Conservation (phyloP, 2,888 invertebrate genomes). For the Reticulitermes lucifugus region DNA sequence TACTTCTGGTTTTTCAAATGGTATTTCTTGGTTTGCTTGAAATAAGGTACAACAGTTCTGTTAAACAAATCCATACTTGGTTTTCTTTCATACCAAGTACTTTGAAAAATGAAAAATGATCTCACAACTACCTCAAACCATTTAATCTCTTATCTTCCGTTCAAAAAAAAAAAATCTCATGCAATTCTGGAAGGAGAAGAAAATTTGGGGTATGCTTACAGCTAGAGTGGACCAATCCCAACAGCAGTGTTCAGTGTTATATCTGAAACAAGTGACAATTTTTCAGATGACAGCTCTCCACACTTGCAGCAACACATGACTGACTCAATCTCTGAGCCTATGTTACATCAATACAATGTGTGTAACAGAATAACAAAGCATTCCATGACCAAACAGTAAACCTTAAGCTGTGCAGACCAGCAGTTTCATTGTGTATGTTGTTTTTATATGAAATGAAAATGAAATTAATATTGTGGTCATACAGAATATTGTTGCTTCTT, state of each 20-base stretch:
- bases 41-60: background rate
- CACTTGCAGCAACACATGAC: background rate
- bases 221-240: slow-evolving; percentile 2
- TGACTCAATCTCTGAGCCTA: no score
- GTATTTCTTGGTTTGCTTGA: background rate
- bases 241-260: background rate
- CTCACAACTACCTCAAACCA: slow-evolving; percentile 31
- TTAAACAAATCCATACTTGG: background rate
- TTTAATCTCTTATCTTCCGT: slow-evolving; percentile 11
- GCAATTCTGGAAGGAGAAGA: background rate
- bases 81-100: background rate
- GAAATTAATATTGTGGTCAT: no score
- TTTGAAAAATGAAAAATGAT: background rate
- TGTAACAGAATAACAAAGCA: no score
- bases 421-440: no score
- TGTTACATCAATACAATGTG: no score
- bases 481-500: no score
- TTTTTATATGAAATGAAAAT: no score
- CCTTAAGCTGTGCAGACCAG: no score
- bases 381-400: no score
- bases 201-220: background rate
- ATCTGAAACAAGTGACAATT: background rate
- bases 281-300: background rate
- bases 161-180: background rate
- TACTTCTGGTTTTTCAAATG: background rate